Evolutionary conservation across 2,113 vertebrate genomes (phyloP), one percentile per base, ranked within the genome.

Genomic region (Fulica atra): DNA sequence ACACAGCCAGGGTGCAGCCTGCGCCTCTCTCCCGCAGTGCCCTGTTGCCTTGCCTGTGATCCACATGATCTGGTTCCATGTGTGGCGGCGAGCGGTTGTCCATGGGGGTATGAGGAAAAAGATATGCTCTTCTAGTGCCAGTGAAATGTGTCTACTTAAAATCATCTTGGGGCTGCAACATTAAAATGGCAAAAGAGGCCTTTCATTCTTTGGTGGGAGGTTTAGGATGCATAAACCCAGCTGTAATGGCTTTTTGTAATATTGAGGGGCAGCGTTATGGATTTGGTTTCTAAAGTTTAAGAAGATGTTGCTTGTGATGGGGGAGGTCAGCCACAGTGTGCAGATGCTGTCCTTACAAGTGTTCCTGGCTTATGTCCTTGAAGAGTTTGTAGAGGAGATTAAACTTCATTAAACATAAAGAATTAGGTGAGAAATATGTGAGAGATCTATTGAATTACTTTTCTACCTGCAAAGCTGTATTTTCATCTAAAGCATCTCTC

Each of bases 21-120:
- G 7, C 17, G 38, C 7, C 21, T 7, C 5, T 65, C 24, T 72
- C 63, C 24, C 25, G 33, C 5, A 20, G 15, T 36, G 36, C 31
- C 6, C 20, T 6, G 24, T 69, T 16, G 4, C 23, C 7, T 81
- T 11, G 28, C 40, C 7, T 20, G 2, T n/a, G 21, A 40, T 78
- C 16, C 31, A 3, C 5, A 3, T 33, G 25, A 24, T 10, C 35
- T 23, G 57, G 12, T 16, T 86, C 38, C 20, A 29, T 6, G 19
- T 23, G 26, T 44, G 38, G 60, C 17, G 81, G 17, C 0, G 0
- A 53, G 8, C 2, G 17, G 2, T 4, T 6, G 21, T 26, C 26
- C 2, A 1, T 57, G 19, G 46, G 13, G 31, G 10, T 28, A 9
- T 48, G 42, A 80, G 4, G 7, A 14, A 16, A 7, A 31, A 51